Evolutionary conservation across 2,113 vertebrate species (phyloP).

Genomic region (Dissostichus mawsoni): DNA sequence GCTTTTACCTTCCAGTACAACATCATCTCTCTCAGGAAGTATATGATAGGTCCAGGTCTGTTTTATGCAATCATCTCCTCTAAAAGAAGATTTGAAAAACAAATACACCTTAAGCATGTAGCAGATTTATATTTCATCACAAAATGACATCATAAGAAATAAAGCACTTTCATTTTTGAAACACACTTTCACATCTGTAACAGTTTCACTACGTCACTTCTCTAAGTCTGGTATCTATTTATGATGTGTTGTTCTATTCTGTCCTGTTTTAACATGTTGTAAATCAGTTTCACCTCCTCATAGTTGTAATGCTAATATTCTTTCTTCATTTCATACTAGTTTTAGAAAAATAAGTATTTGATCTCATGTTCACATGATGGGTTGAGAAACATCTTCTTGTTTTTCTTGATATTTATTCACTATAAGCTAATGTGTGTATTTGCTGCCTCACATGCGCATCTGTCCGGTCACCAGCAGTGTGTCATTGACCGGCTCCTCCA

Average conservation of each 20-base stretch:
- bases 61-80: slow-evolving; percentile 44
- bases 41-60: slow-evolving; percentile 64
- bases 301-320: not conserved
- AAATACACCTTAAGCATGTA: not conserved
- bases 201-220: slow-evolving; percentile 34
- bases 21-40: slow-evolving; percentile 41
- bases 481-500: slow-evolving; percentile 42
- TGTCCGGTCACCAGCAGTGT: slow-evolving; percentile 61
- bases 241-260: slow-evolving; percentile 9
- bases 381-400: not conserved
- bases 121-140: not conserved
- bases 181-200: not conserved
- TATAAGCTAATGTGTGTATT: not conserved
- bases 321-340: not conserved
- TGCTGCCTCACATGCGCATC: slow-evolving; percentile 62
- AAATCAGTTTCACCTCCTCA: not conserved
- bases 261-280: not conserved
- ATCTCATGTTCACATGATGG: not conserved
- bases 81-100: slow-evolving; percentile 10
- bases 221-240: slow-evolving; percentile 13
- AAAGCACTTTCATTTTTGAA: not conserved
- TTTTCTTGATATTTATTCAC: not conserved
- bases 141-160: not conserved
- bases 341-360: not conserved
- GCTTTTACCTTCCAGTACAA: slow-evolving; percentile 61